Evolutionary conservation across 2,888 invertebrate genomes (phyloP), one percentile per base, ranked within the genome.

Genomic region (Trichacis sp.): DNA sequence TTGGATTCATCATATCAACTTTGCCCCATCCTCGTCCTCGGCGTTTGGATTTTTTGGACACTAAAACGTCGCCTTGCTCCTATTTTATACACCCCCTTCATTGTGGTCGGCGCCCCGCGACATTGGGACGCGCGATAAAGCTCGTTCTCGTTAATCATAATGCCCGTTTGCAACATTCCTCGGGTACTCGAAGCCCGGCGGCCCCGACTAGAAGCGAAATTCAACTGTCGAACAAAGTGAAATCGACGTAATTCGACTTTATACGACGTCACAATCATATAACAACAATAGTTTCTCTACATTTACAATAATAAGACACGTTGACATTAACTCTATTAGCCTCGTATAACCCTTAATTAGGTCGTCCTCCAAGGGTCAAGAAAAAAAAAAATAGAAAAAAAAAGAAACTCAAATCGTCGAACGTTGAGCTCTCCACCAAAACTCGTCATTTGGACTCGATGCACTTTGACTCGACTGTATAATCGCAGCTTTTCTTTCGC

Each of bases 81-180:
- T 74, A 56, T 62, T 58, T 48, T 69, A 47, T 71, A 58, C 65
- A 65, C n/a, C n/a, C n/a, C n/a, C n/a, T n/a, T n/a, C n/a, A n/a
- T n/a, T n/a, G n/a, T n/a, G n/a, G 71, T 75, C 71, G 74, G 71
- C 75, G 71, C 65, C 63, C 69, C 64, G 50, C 36, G 40, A 20
- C 54, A 53, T 49, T 53, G 69, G 69, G 62, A 63, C 51, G 53
- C 68, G 72, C 73, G 72, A 70, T 80, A 81, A 81, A 80, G 80
- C 80, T 81, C 81, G 76, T 78, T 79, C 72, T 71, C 73, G 68
- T 62, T 73, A 73, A 75, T 74, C 73, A 8, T 81, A 81, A 81
- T 81, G 80, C 81, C 80, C 81, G 74, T 76, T 77, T 62, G 52
- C 64, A 54, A 64, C 63, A 8, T 43, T 52, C 50, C 30, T 45